phyloP scores from a whole-genome alignment of 2,888 invertebrate species.

The Pyrochroa serraticornis region DNA sequence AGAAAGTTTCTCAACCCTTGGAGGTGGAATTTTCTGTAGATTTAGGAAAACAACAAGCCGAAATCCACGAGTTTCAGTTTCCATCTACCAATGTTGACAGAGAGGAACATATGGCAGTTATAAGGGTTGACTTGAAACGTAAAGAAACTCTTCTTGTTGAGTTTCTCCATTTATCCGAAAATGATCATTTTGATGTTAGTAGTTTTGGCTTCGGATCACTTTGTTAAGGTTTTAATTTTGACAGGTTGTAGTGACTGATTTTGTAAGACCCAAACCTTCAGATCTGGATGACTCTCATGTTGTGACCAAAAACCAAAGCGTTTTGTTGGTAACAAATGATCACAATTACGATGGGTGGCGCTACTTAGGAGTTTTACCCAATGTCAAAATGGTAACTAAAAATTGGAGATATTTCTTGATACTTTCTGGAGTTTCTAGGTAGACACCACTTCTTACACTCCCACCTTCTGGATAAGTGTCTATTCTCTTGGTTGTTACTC shows the following conservation, averaged over 20 bases:
- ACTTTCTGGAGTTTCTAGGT: neutral
- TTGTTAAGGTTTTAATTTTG: constrained; percentile 1
- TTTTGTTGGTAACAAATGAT: constrained; percentile 3
- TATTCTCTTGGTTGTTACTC: constrained; percentile 16
- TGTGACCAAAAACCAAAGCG: neutral
- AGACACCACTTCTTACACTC: neutral
- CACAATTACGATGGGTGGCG: constrained; percentile 14
- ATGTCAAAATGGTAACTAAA: neutral
- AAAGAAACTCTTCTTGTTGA: constrained; percentile 3
- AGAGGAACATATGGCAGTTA: neutral
- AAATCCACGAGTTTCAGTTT: neutral
- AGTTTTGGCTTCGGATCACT: neutral
- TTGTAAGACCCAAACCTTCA: constrained; percentile 3
- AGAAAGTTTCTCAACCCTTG: too few relatives aligned
- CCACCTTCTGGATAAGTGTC: constrained; percentile 7
- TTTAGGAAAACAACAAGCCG: neutral
- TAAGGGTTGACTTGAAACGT: neutral
- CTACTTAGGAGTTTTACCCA: constrained; percentile 7
- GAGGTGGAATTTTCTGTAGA: neutral
- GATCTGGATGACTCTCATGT: neutral
- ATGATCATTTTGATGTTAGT: neutral
- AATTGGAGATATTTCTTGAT: too few relatives aligned
- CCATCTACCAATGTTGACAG: neutral
- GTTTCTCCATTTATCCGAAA: neutral
- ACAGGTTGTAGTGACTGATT: constrained; percentile 3